These are phyloP conservation scores for Taurulus bubalis DNA, from an alignment of 2,113 vertebrate species.

Conservation along the genomic window DNA sequence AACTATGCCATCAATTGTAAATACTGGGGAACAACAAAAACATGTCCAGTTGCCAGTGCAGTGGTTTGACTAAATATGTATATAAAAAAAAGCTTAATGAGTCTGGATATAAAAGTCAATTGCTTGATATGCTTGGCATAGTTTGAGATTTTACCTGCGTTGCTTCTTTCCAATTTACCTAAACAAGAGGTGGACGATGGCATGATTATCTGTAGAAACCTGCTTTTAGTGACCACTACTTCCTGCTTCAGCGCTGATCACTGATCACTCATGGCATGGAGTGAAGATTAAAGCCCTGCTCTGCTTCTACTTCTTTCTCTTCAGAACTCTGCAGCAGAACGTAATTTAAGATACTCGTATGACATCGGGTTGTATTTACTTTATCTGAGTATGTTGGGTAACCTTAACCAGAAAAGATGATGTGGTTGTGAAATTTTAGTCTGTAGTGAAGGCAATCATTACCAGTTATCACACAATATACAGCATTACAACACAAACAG, in stretches of 20 bases:
- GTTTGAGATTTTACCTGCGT: slow-evolving; percentile 49
- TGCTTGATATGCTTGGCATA: slow-evolving; percentile 53
- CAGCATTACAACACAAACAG: neutral
- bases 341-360: neutral
- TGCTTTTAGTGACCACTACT: slow-evolving; percentile 47
- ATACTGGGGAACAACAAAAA: neutral
- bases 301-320: slow-evolving; percentile 34
- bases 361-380: neutral
- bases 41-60: neutral
- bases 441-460: neutral
- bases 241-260: slow-evolving; percentile 55
- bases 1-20: neutral
- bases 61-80: slow-evolving; percentile 31
- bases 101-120: slow-evolving; percentile 54
- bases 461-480: neutral
- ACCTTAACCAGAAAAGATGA: neutral
- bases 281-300: slow-evolving; percentile 34
- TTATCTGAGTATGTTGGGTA: neutral
- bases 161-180: slow-evolving; percentile 49
- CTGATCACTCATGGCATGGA: slow-evolving; percentile 53
- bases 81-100: slow-evolving; percentile 30
- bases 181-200: slow-evolving; percentile 45
- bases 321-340: slow-evolving; percentile 5
- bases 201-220: slow-evolving; percentile 66
- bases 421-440: too few relatives aligned